Base-by-base conservation (phyloP, 2,113 vertebrate species). In the Malurus cyaneus region DNA sequence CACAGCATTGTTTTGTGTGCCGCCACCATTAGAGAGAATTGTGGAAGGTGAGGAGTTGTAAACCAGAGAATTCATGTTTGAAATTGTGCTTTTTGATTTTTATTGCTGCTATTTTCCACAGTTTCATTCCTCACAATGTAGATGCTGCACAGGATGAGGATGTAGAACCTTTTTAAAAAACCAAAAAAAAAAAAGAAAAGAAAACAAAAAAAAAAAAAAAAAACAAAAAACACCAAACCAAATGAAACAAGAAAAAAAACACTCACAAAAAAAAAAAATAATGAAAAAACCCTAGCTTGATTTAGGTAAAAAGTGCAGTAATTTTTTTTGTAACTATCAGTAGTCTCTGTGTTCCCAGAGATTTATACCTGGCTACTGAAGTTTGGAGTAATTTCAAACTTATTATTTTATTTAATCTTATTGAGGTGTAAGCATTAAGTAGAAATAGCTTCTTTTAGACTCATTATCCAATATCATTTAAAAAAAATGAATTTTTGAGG, bases 241-340 rank as follows among this genome's bases (percentile, higher is more conserved):
- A 56, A 56, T 42, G 34, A 47, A 47, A 56, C 52, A 53, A 56
- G 19, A 42, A 11, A 25, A 28, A 19, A 59, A 47, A 20, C 23
- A 32, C 15, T 24, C 13, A 4, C 18, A 44, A 47, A 20, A 18
- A 21, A 47, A 47, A 47, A 47, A 21, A 18, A 17, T 20, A 3
- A 1, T 7, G 18, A 14, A n/a, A 10, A 32, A 24, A n/a, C 3
- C 12, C 7, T 41, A 52, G 2, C 3, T 50, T 31, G 7, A 0
- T 70, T 74, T 23, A 47, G 29, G 10, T 47, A 25, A 72, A 39
- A 77, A 89, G 6, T 11, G 10, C 42, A 65, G 16, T 57, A 53
- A 39, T 5, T 36, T 32, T 80, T 72, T 85, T 46, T 6, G 9
- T 36, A 67, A 50, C 32, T 2, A 17, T 46, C 66, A 34, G 57